Evolutionary conservation across 2,113 vertebrate species (phyloP).

Genomic region (Pomatostomus ruficeps): DNA sequence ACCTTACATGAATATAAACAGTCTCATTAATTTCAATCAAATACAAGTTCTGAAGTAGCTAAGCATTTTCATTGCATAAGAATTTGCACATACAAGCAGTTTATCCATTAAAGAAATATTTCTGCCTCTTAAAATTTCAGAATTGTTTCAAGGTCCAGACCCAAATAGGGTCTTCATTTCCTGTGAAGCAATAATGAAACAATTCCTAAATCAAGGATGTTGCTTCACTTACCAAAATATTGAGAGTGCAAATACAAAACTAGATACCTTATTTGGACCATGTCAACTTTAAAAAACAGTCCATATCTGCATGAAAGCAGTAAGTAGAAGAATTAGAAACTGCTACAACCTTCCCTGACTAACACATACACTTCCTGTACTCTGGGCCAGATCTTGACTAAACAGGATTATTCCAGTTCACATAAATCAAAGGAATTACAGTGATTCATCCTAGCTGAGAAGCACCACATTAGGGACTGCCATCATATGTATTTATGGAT

Average conservation of each 20-base stretch:
- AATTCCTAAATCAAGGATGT: not conserved
- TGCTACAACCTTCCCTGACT: not conserved
- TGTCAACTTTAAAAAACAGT: not conserved
- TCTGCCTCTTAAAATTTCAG: not conserved
- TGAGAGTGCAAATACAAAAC: not conserved
- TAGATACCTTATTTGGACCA: not conserved
- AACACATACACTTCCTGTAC: not conserved
- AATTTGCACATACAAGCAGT: not conserved
- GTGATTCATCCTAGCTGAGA: not conserved
- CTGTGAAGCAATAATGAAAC: not conserved
- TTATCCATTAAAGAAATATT: not conserved
- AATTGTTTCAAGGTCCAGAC: not conserved
- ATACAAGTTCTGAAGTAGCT: not conserved
- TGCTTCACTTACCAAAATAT: not conserved
- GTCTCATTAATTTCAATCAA: not conserved
- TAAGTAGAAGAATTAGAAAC: not conserved
- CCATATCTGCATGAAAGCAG: not conserved
- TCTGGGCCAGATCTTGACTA: not conserved
- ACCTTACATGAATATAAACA: not conserved
- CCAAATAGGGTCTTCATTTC: not conserved
- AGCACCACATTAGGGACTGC: not conserved
- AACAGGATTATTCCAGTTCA: not conserved
- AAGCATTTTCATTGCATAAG: not conserved
- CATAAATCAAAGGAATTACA: not conserved
- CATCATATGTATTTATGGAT: not conserved